These are phyloP conservation scores for Spondyliosoma cantharus DNA, from an alignment of 2,797 vertebrate species.

Conservation along the genomic window DNA sequence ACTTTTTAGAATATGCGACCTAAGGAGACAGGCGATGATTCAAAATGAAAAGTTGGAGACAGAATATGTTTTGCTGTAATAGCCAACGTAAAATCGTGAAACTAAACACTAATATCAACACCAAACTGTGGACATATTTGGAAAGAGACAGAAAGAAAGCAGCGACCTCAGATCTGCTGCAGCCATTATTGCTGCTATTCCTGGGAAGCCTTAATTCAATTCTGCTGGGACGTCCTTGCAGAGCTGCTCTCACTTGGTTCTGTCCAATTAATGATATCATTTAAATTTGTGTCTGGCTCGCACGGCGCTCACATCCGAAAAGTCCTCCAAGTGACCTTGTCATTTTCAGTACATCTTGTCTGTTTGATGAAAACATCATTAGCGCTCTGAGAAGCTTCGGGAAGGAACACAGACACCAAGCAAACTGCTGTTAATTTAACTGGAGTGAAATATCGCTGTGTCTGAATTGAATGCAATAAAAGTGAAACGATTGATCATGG, in stretches of 20 bases:
- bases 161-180: slow-evolving; percentile 38
- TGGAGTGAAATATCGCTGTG: slow-evolving; percentile 19
- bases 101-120: slow-evolving; percentile 6
- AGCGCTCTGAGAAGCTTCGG: background rate
- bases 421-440: slow-evolving; percentile 21
- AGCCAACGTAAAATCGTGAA: background rate
- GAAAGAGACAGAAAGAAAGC: background rate
- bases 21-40: background rate
- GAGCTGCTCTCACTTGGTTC: slow-evolving; percentile 61
- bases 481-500: slow-evolving; percentile 42
- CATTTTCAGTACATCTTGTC: slow-evolving; percentile 29
- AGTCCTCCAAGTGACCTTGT: slow-evolving; percentile 73
- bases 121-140: slow-evolving; percentile 5
- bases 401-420: background rate
- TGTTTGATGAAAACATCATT: slow-evolving; percentile 33
- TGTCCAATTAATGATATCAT: slow-evolving; percentile 65
- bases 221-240: slow-evolving; percentile 60
- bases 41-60: background rate
- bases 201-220: slow-evolving; percentile 67
- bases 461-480: slow-evolving; percentile 34
- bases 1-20: too few species aligned
- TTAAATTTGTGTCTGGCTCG: slow-evolving; percentile 35
- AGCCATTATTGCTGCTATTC: slow-evolving; percentile 65
- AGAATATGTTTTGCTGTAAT: background rate
- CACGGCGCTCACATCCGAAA: slow-evolving; percentile 40